These are phyloP conservation scores for Hypotaenidia okinawae DNA, from an alignment of 2,797 vertebrate genomes.

Conservation along the genomic window DNA sequence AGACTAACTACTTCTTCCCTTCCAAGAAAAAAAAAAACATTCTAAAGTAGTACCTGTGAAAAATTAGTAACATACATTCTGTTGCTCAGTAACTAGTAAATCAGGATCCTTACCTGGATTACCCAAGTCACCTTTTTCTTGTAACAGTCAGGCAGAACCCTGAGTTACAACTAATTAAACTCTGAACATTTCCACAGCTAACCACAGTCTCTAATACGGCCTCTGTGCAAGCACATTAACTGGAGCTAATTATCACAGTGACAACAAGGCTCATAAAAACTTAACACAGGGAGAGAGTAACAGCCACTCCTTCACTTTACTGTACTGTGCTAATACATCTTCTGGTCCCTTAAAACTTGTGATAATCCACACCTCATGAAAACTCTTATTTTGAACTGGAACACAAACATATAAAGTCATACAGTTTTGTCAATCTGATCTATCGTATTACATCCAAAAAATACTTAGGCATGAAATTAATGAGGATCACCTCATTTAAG, in stretches of 20 bases:
- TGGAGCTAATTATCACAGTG: neutral
- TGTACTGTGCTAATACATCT: neutral
- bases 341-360: neutral
- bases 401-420: neutral
- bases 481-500: neutral
- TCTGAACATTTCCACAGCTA: neutral
- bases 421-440: neutral
- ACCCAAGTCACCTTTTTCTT: neutral
- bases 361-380: neutral
- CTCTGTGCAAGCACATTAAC: neutral
- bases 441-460: neutral
- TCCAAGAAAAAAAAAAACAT: neutral
- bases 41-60: neutral
- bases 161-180: neutral
- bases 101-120: slow-evolving; percentile 15
- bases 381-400: neutral
- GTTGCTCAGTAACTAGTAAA: neutral
- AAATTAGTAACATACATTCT: neutral
- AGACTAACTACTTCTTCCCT: neutral
- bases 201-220: neutral
- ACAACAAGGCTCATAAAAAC: neutral
- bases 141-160: neutral
- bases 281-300: neutral
- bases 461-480: neutral
- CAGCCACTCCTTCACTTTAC: neutral